Evolutionary conservation across 2,113 vertebrate genomes (phyloP).

Genomic region (Pipa parva): DNA sequence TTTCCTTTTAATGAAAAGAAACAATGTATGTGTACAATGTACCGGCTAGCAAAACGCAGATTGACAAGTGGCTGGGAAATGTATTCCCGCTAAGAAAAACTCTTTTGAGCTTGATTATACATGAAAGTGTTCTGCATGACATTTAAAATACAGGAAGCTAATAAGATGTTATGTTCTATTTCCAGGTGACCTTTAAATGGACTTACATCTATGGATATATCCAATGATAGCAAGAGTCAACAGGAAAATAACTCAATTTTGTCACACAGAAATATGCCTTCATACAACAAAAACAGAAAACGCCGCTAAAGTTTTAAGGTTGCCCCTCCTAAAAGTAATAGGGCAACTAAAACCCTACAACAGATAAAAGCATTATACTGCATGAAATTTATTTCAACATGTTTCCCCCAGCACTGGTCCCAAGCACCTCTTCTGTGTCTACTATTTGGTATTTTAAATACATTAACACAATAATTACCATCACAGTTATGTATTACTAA

Average conservation of each 20-base stretch:
- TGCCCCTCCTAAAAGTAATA: no score
- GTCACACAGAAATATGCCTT: no score
- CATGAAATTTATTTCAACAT: no score
- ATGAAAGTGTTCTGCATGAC: conserved; percentile 27
- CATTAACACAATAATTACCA: no score
- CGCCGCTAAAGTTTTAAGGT: no score
- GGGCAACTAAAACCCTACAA: no score
- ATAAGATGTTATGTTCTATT: conserved; percentile 21
- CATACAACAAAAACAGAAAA: no score
- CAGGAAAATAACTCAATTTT: conserved; percentile 2
- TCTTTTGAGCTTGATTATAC: conserved; percentile 20
- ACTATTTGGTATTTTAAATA: no score
- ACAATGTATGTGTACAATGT: neutral
- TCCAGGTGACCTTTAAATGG: conserved; percentile 28
- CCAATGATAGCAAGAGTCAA: neutral
- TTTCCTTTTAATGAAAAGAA: neutral
- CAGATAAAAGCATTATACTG: no score
- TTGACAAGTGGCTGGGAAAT: neutral
- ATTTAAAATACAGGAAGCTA: conserved; percentile 30
- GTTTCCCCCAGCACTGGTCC: no score
- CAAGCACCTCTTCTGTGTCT: no score
- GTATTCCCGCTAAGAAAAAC: conserved; percentile 12
- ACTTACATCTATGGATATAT: conserved; percentile 12
- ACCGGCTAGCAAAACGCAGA: neutral
- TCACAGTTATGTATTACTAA: no score